Evolutionary conservation across 2,113 vertebrate genomes (phyloP).

Genomic region (Paramormyrops kingsleyae): DNA sequence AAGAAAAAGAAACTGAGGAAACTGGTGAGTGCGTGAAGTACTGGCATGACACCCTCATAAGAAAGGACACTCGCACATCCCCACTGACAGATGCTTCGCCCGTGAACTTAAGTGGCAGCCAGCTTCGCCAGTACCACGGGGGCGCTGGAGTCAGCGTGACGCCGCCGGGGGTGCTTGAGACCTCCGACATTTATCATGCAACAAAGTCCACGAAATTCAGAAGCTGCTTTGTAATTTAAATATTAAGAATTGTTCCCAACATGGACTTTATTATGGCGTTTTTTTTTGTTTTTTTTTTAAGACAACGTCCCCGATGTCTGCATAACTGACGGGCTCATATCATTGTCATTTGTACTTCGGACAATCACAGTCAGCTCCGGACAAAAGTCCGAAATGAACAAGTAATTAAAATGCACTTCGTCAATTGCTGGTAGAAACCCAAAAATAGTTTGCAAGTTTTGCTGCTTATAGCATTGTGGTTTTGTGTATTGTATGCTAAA

Average conservation of each 20-base stretch:
- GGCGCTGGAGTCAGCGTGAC: neutral
- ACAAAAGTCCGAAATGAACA: neutral
- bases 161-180: neutral
- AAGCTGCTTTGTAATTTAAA: neutral
- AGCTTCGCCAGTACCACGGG: neutral
- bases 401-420: neutral
- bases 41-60: neutral
- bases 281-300: neutral
- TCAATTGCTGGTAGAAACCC: neutral
- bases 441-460: neutral
- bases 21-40: neutral
- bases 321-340: neutral
- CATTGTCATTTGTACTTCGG: neutral
- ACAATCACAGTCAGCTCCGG: neutral
- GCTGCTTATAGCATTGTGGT: neutral
- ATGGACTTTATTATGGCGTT: neutral
- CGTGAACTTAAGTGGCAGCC: constrained; percentile 5
- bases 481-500: neutral
- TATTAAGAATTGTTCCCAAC: neutral
- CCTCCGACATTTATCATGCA: neutral
- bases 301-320: neutral
- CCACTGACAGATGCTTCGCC: constrained; percentile 9
- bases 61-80: constrained; percentile 2
- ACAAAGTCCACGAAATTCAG: neutral
- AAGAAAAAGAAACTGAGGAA: neutral